Evolutionary conservation across 2,797 vertebrate genomes (phyloP).

Genomic region (Microctenopoma steveboyesi): DNA sequence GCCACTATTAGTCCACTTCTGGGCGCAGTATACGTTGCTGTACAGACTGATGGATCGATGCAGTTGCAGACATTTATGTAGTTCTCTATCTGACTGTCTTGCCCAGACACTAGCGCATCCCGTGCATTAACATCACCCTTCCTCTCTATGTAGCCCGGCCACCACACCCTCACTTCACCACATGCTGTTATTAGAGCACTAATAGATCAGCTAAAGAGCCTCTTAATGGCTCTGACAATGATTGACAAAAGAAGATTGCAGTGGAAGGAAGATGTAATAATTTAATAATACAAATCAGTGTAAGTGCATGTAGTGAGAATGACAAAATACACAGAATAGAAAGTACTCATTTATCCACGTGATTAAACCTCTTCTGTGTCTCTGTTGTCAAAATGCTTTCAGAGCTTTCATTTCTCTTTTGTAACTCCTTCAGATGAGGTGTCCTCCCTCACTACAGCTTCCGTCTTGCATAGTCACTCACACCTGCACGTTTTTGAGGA

Average conservation of each 20-base stretch:
- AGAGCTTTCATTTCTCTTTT: too few species aligned
- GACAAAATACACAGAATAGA: constrained; percentile 1
- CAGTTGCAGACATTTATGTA: constrained; percentile 2
- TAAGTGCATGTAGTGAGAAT: constrained; percentile 51
- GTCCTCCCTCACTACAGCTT: too few species aligned
- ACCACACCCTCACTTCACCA: neutral
- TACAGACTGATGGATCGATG: constrained; percentile 57
- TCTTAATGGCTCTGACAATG: constrained; percentile 59
- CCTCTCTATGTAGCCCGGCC: neutral
- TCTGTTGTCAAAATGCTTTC: too few species aligned
- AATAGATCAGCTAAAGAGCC: constrained; percentile 53
- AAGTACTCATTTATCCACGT: neutral
- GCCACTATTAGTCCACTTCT: constrained; percentile 54
- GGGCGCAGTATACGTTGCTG: constrained; percentile 18
- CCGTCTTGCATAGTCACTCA: too few species aligned
- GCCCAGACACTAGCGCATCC: neutral
- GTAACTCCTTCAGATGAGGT: too few species aligned
- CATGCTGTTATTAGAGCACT: constrained; percentile 30
- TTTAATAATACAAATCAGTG: constrained; percentile 50
- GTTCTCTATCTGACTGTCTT: neutral
- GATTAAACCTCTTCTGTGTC: neutral
- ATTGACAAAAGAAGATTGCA: constrained; percentile 36
- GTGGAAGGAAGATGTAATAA: constrained; percentile 38
- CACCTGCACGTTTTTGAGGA: too few species aligned
- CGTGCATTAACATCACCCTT: neutral